Conservation (phyloP, 2,113 vertebrate genomes). For the Globicephala melas region DNA sequence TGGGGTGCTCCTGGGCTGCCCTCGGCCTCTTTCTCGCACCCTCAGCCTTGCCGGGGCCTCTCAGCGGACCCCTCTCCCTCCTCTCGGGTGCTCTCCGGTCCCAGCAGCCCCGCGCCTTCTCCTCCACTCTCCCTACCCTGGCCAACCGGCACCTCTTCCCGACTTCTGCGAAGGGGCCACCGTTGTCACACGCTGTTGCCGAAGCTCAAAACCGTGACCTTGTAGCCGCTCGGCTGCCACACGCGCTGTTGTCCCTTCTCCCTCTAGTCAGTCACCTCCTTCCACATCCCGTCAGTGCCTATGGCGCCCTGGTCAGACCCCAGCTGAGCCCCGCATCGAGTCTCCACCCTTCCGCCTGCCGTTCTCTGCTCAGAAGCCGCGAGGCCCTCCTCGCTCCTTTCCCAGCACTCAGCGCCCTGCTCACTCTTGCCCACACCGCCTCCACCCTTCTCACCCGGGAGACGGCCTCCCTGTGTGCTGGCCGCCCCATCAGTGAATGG, state of each 20-base stretch:
- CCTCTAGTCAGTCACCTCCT: neutral
- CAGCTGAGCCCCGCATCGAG: accelerated
- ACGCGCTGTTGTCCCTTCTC: neutral
- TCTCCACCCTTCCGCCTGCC: neutral
- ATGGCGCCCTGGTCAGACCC: neutral
- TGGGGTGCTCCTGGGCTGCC: neutral
- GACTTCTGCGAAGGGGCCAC: neutral
- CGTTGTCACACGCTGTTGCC: neutral
- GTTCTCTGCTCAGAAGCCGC: neutral
- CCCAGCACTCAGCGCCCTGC: neutral
- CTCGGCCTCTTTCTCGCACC: accelerated
- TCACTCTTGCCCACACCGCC: neutral
- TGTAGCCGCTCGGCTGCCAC: neutral
- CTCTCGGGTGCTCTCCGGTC: accelerated
- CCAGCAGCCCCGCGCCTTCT: too few relatives aligned
- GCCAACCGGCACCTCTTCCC: neutral
- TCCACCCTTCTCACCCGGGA: neutral
- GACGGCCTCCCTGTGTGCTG: neutral
- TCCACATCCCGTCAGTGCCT: neutral
- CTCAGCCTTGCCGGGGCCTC: neutral
- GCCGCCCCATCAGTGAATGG: neutral
- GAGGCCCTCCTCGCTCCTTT: neutral
- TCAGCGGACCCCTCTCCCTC: accelerated
- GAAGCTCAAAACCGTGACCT: neutral
- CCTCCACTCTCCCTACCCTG: accelerated